A percentile compares a stretch with the other conserved stretches of the same genome.
These are phyloP conservation scores for Atrichornis clamosus DNA, from an alignment of 2,113 vertebrate species.

Conservation along the genomic window DNA sequence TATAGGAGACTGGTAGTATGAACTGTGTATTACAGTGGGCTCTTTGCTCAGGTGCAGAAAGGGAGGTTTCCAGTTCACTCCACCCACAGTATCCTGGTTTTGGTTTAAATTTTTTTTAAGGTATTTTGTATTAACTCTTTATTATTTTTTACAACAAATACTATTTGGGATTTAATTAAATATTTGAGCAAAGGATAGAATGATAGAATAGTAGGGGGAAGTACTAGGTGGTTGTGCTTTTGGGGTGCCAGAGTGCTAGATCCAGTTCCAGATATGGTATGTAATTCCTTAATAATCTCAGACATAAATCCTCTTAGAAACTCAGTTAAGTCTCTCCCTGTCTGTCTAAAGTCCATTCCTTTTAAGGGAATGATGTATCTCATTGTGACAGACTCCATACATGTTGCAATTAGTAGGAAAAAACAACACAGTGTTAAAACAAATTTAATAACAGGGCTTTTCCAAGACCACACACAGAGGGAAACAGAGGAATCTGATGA, in stretches of 20 bases:
- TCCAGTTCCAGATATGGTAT: background rate
- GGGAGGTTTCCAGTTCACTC: background rate
- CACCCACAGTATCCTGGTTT: background rate
- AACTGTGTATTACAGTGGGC: fast-evolving
- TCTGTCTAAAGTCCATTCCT: background rate
- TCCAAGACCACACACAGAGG: background rate
- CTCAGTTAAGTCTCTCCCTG: background rate
- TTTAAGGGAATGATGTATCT: background rate
- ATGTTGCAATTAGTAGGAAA: background rate
- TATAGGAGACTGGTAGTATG: background rate
- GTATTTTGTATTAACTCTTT: background rate
- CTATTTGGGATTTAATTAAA: background rate
- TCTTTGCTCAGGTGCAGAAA: background rate
- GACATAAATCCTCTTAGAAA: background rate
- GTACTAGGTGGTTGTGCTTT: background rate
- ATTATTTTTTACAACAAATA: background rate
- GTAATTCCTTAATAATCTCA: background rate
- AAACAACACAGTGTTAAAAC: background rate
- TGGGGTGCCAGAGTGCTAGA: background rate
- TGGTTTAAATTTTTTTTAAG: background rate
- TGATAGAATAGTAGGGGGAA: fast-evolving
- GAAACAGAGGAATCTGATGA: background rate
- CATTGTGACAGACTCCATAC: background rate
- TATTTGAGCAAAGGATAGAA: background rate
- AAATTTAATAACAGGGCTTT: background rate